Conservation (phyloP, 2,113 vertebrate species). For the Turdus rufiventris region DNA sequence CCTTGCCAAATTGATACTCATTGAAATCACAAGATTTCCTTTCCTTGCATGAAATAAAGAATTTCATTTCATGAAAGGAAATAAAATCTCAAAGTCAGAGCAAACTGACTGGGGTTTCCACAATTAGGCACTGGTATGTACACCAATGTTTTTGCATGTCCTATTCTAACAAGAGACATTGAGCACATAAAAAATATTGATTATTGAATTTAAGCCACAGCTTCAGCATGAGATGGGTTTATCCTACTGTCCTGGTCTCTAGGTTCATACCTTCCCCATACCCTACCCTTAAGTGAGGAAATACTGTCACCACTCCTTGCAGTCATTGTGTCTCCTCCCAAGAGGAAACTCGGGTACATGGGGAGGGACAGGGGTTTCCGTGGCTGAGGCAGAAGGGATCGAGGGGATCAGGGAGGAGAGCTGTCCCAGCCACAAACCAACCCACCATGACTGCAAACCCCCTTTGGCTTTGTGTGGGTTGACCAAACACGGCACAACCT, state of each 20-base stretch:
- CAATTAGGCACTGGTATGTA: background rate
- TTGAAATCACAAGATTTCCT: rapidly evolving
- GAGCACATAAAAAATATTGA: background rate
- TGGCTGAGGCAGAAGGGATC: background rate
- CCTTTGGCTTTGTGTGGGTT: background rate
- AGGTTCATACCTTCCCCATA: background rate
- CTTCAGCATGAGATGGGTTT: background rate
- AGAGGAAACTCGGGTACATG: rapidly evolving
- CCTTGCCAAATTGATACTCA: background rate
- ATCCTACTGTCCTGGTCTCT: background rate
- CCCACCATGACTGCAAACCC: rapidly evolving
- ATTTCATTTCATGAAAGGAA: background rate
- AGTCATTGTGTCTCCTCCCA: rapidly evolving
- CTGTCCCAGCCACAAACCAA: background rate
- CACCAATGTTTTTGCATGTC: background rate
- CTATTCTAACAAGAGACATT: background rate
- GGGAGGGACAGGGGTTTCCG: rapidly evolving
- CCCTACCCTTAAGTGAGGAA: background rate
- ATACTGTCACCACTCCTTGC: background rate
- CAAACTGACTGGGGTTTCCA: background rate
- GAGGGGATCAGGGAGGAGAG: background rate
- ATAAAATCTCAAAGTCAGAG: background rate
- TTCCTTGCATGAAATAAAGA: background rate
- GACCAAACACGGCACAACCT: background rate
- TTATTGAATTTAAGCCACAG: background rate